Evolutionary conservation across 2,113 vertebrate species (phyloP).

Genomic region (Trogon surrucura): DNA sequence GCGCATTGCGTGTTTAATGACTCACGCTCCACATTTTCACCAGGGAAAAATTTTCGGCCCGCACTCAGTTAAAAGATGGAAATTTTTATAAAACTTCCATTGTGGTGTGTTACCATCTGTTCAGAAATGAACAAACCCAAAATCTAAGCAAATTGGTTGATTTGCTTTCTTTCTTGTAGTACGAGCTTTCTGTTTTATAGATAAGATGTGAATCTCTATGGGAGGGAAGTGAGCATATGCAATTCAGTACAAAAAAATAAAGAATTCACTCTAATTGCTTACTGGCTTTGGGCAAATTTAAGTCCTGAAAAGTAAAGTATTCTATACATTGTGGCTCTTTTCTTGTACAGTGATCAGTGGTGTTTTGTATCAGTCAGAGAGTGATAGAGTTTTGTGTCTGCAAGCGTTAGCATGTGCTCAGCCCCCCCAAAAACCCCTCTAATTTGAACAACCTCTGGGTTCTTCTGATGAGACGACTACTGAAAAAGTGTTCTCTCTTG

Average conservation of each 20-base stretch:
- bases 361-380: neutral
- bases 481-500: constrained; percentile 14
- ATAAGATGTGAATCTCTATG: neutral
- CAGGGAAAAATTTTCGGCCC: constrained; percentile 66
- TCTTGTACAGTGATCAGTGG: neutral
- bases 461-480: neutral
- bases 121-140: constrained; percentile 48
- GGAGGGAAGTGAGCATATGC: neutral
- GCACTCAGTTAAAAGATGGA: constrained; percentile 70
- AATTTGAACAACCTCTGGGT: neutral
- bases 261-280: neutral
- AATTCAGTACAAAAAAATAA: neutral
- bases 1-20: constrained; percentile 44
- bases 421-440: neutral
- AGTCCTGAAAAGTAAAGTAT: neutral
- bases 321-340: neutral
- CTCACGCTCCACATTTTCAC: constrained; percentile 56
- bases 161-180: neutral
- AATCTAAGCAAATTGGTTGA: constrained; percentile 24
- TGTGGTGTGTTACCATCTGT: constrained; percentile 66
- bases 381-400: neutral
- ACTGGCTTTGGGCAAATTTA: neutral
- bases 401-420: neutral
- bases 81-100: constrained; percentile 72
- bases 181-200: constrained; percentile 47